These are phyloP conservation scores for Chunga burmeisteri DNA, from an alignment of 2,113 vertebrate species.

Conservation along the genomic window DNA sequence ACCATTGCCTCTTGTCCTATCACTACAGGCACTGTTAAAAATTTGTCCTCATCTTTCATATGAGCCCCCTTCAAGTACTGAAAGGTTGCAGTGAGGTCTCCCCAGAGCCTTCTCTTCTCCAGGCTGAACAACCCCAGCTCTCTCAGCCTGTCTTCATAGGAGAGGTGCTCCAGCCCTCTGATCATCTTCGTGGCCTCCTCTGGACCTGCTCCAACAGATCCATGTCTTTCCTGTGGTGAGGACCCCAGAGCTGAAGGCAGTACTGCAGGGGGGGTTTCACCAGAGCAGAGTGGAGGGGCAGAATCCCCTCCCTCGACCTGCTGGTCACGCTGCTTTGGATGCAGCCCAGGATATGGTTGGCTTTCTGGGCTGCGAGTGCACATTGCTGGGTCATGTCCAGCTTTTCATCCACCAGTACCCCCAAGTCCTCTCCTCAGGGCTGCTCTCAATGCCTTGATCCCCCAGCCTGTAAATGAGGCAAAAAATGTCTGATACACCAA, in stretches of 20 bases:
- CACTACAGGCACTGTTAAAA: background rate
- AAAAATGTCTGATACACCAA: background rate
- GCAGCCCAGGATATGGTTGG: no score
- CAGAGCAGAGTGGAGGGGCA: background rate
- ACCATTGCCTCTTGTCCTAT: background rate
- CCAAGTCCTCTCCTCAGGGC: rapidly evolving
- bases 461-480: background rate
- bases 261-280: no score
- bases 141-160: rapidly evolving
- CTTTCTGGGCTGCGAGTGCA: background rate
- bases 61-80: background rate
- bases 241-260: background rate
- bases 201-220: background rate
- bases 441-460: background rate
- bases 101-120: background rate
- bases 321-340: background rate
- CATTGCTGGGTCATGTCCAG: background rate
- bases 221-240: background rate
- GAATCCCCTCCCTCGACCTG: rapidly evolving
- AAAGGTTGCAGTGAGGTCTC: background rate
- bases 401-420: background rate
- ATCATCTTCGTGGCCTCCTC: background rate
- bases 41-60: background rate
- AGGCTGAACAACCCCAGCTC: background rate
- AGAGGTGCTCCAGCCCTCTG: background rate